Evolutionary conservation across 2,113 vertebrate genomes (phyloP), one percentile per base, ranked within the genome.

Genomic region (Corythornis madagascariensis): DNA sequence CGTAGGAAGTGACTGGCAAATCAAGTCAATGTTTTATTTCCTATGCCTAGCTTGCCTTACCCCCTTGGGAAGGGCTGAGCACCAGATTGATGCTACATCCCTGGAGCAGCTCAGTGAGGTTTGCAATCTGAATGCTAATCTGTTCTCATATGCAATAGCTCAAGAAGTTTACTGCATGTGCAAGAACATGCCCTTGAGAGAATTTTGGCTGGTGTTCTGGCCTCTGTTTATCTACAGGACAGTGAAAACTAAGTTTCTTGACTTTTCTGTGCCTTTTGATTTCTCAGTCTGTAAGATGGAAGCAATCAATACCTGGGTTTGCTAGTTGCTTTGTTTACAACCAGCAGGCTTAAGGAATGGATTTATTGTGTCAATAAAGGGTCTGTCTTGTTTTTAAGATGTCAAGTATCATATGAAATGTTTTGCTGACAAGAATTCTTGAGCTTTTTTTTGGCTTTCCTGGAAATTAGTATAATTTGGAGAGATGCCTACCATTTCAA

Each of bases 61-160:
- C 38, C 38, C 38, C 38, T 50, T 6, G 6, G 66, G 45, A 69
- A 72, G 45, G 24, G 7, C 31, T 74, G 69, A 64, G 43, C 14
- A 8, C 22, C 14, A 33, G 31, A 3, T 9, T n/a, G 71, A 24
- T 69, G 63, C 19, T 2, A 0, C 26, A 33, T 48, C 80, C 29
- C 40, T 42, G 7, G 33, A 71, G 61, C 53, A 50, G n/a, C 50
- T 86, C 20, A 7, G 38, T 59, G 7, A 25, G 21, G 25, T 31
- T 85, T 85, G 33, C 42, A n/a, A 0, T 84, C 17, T 15, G 61
- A 69, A 19, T 0, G 1, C 6, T 86, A 26, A 73, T 78, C 83
- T 0, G 0, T 11, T 65, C 29, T 64, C 4, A 0, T 11, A 17
- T 43, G 1, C 47, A 28, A 26, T 25, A 28, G 60, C 19, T 80